Conservation (phyloP, 53 echinoderm and acorn worm genomes). For the Patiria pectinifera region DNA sequence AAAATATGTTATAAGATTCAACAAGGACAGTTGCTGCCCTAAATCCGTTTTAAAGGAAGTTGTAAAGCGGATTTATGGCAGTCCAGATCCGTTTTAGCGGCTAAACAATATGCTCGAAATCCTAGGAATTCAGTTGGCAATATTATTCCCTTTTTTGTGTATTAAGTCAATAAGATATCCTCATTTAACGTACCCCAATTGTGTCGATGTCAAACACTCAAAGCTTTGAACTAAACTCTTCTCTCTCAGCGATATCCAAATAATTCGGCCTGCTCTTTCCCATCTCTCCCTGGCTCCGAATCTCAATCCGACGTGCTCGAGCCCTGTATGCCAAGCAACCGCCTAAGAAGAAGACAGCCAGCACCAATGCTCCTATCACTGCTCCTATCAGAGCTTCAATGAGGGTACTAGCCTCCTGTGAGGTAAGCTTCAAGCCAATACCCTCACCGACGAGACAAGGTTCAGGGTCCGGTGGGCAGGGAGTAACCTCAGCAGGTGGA, state of each 20-base stretch:
- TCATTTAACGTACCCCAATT: background rate
- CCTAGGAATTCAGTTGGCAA: no score
- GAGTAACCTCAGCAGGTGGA: background rate
- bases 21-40: no score
- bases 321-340: conserved; percentile 41
- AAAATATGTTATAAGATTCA: no score
- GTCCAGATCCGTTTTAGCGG: no score
- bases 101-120: no score
- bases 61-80: no score
- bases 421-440: conserved; percentile 41
- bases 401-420: conserved; percentile 27
- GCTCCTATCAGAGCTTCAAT: conserved; percentile 44
- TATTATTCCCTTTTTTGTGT: no score
- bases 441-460: conserved; percentile 37
- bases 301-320: background rate
- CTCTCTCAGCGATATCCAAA: background rate
- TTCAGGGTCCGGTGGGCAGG: background rate
- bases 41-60: no score
- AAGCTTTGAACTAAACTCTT: background rate
- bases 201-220: background rate
- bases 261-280: background rate
- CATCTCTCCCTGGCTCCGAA: background rate
- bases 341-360: conserved; percentile 26
- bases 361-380: conserved; percentile 4
- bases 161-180: background rate